These are phyloP conservation scores for Araneus ventricosus DNA, from an alignment of 1,140 invertebrate species.

Conservation along the genomic window DNA sequence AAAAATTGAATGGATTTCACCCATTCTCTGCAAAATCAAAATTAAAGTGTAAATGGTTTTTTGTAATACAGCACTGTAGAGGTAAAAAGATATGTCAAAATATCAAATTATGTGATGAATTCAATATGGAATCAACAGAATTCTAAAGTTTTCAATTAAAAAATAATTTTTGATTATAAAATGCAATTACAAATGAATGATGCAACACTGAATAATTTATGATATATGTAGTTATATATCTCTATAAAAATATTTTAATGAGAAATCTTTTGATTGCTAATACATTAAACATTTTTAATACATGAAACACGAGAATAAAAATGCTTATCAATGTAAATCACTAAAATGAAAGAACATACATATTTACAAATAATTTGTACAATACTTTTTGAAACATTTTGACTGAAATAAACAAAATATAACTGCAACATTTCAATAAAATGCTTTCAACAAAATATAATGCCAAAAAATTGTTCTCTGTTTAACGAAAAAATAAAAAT, in stretches of 20 bases:
- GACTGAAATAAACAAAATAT: neutral
- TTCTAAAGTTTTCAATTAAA: neutral
- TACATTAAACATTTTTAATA: neutral
- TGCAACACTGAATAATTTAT: neutral
- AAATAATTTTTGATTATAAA: neutral
- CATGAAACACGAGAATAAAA: neutral
- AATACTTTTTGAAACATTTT: neutral
- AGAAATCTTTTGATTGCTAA: neutral
- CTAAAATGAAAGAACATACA: neutral
- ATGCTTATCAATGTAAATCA: neutral
- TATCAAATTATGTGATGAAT: too few species aligned
- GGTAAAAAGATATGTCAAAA: too few species aligned
- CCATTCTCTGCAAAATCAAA: too few species aligned
- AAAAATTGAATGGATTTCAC: too few species aligned
- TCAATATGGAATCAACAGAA: too few species aligned
- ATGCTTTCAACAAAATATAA: neutral
- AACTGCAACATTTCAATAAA: neutral
- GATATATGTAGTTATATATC: neutral
- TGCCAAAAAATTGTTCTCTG: neutral
- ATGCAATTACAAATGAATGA: neutral
- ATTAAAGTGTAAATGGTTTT: too few species aligned
- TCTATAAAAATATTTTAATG: slow-evolving; percentile 27
- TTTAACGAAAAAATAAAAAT: neutral
- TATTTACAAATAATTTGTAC: neutral
- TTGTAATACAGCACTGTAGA: too few species aligned